Evolutionary conservation across 2,797 vertebrate species (phyloP).

Genomic region (Syngnathus rostellatus): DNA sequence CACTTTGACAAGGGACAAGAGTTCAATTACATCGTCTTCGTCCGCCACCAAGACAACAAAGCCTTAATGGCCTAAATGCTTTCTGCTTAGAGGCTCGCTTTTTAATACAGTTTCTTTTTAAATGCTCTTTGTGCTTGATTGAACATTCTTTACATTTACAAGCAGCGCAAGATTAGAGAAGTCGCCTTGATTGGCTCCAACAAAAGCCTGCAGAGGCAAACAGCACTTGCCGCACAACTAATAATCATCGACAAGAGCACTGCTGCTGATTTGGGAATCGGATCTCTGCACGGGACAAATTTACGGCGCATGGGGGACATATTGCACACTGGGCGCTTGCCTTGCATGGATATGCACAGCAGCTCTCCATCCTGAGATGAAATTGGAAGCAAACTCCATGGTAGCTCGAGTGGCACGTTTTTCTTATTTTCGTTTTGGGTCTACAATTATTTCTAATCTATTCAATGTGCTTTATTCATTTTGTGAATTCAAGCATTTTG

Average conservation of each 20-base stretch:
- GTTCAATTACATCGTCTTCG: slow-evolving; percentile 8
- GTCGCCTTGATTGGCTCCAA: slow-evolving; percentile 7
- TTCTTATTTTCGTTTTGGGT: background rate
- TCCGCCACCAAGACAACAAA: slow-evolving; percentile 4
- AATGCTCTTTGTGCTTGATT: slow-evolving; percentile 35
- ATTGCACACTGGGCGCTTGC: slow-evolving; percentile 22
- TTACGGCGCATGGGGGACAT: slow-evolving; percentile 41
- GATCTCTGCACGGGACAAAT: slow-evolving; percentile 23
- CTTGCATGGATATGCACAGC: slow-evolving; percentile 16
- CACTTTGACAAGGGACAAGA: slow-evolving; percentile 14
- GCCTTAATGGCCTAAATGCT: slow-evolving; percentile 7
- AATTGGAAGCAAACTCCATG: slow-evolving; percentile 10
- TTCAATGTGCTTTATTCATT: slow-evolving; percentile 34
- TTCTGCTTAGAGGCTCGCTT: background rate
- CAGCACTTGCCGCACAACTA: slow-evolving; percentile 8
- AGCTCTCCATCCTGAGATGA: slow-evolving; percentile 10
- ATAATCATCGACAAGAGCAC: slow-evolving; percentile 19
- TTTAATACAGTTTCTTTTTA: slow-evolving; percentile 27
- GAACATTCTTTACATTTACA: slow-evolving; percentile 27
- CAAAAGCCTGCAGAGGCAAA: slow-evolving; percentile 12
- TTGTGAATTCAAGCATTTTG: slow-evolving; percentile 21
- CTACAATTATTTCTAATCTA: background rate
- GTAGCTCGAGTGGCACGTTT: background rate
- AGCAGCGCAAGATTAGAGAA: slow-evolving; percentile 23
- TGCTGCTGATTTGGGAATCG: slow-evolving; percentile 26